Percentiles rank a stretch among this genome's conserved stretches.
phyloP scores from a whole-genome alignment of 2,113 vertebrate species.

The Oryzias javanicus region DNA sequence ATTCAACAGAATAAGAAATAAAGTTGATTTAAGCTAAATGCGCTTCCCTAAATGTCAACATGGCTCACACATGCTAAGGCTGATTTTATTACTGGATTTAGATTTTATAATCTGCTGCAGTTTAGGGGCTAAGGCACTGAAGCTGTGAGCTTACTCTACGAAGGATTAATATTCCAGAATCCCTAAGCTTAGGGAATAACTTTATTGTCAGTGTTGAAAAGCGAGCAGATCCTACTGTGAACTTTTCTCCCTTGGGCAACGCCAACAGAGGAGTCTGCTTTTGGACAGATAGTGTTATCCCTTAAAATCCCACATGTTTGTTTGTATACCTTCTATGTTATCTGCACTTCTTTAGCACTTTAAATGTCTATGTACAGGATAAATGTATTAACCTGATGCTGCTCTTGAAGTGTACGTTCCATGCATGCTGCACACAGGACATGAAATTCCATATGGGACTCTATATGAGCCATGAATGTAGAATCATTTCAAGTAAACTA shows the following conservation, averaged over 20 bases:
- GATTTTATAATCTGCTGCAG: conserved; percentile 24
- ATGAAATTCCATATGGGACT: no score
- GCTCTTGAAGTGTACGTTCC: no score
- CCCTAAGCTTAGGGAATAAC: conserved; percentile 56
- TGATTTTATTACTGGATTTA: conserved; percentile 65
- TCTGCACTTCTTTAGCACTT: conserved; percentile 33
- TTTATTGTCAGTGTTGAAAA: conserved; percentile 52
- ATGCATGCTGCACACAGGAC: no score
- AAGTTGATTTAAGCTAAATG: conserved; percentile 59
- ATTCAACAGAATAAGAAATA: conserved; percentile 38
- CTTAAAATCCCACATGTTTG: conserved; percentile 48
- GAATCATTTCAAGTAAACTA: background rate
- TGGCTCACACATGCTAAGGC: conserved; percentile 33
- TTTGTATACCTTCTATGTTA: conserved; percentile 34
- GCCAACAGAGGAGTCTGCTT: conserved; percentile 42
- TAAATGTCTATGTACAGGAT: conserved; percentile 5
- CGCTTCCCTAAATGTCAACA: conserved; percentile 62
- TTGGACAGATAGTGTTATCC: conserved; percentile 55
- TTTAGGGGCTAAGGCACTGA: conserved; percentile 39
- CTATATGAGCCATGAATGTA: no score
- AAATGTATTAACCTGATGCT: no score
- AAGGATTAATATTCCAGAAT: conserved; percentile 61
- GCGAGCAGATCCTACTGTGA: conserved; percentile 41
- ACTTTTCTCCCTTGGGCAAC: conserved; percentile 42
- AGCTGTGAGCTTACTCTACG: conserved; percentile 44